A percentile compares a stretch with the other conserved stretches of the same genome.
Evolutionary conservation across 1,140 invertebrate genomes (phyloP).

Genomic region (Scaptomyza montana): DNA sequence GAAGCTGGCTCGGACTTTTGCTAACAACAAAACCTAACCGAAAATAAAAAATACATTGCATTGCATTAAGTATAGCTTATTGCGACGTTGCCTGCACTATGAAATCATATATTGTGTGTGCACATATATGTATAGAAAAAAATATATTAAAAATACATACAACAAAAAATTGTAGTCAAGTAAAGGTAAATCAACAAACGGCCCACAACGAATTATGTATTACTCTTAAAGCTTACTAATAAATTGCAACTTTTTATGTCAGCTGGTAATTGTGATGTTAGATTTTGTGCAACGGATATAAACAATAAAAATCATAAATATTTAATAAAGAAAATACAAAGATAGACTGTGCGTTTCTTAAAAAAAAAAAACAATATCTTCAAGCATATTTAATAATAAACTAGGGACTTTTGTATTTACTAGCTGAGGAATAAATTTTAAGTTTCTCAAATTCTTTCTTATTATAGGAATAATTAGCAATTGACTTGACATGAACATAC

Average conservation of each 20-base stretch:
- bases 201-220: conserved; percentile 18
- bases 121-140: conserved; percentile 6
- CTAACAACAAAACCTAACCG: conserved; percentile 34
- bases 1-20: conserved; percentile 9
- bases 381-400: too few relatives aligned
- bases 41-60: conserved; percentile 61
- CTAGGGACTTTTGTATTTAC: too few relatives aligned
- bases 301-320: too few relatives aligned
- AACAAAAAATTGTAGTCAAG: conserved; percentile 57
- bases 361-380: too few relatives aligned
- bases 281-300: too few relatives aligned
- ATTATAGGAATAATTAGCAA: too few relatives aligned
- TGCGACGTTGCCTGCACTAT: conserved; percentile 63
- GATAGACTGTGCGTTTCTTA: too few relatives aligned
- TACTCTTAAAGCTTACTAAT: conserved; percentile 2
- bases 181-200: conserved; percentile 40
- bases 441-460: too few relatives aligned
- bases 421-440: too few relatives aligned
- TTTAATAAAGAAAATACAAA: too few relatives aligned
- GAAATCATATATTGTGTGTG: conserved; percentile 63
- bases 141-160: conserved; percentile 30
- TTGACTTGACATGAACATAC: too few relatives aligned
- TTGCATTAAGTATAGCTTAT: conserved; percentile 62
- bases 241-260: neutral
- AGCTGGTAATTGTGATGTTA: too few relatives aligned